These are phyloP conservation scores for Emydura subglobosa DNA, from an alignment of 2,113 vertebrate genomes.

Conservation along the genomic window DNA sequence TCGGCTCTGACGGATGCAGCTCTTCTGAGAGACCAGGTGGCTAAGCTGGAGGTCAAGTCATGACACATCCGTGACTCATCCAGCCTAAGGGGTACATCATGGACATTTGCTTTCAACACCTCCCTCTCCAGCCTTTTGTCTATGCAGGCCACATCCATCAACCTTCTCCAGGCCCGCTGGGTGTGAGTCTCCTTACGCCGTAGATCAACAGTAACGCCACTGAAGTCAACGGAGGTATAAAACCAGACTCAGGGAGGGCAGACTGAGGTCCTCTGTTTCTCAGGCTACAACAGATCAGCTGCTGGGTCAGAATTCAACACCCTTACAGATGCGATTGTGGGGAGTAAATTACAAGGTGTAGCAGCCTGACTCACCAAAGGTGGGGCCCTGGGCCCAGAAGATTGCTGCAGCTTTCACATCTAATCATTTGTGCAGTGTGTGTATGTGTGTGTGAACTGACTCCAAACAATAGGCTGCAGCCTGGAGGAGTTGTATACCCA, in stretches of 20 bases:
- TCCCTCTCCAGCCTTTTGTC: fast-evolving
- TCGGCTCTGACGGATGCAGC: neutral
- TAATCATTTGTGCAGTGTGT: neutral
- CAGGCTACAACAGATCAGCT: neutral
- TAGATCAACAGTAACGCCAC: fast-evolving
- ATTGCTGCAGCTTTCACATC: neutral
- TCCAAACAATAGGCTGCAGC: neutral
- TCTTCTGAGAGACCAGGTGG: neutral
- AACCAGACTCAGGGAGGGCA: neutral
- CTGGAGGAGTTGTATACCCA: neutral
- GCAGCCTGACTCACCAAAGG: neutral
- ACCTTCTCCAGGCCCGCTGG: neutral
- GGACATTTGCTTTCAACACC: neutral
- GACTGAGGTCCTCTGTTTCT: neutral
- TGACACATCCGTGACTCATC: neutral
- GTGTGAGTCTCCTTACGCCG: neutral
- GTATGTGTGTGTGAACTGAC: neutral
- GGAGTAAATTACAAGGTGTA: neutral
- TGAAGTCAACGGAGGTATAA: neutral
- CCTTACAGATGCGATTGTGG: neutral
- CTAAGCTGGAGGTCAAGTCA: neutral
- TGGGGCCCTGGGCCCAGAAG: neutral
- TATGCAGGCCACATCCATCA: neutral
- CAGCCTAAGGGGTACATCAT: fast-evolving
- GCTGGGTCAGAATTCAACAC: neutral